Base-by-base conservation (phyloP, 2,888 invertebrate genomes). In the Sicus ferrugineus region DNA sequence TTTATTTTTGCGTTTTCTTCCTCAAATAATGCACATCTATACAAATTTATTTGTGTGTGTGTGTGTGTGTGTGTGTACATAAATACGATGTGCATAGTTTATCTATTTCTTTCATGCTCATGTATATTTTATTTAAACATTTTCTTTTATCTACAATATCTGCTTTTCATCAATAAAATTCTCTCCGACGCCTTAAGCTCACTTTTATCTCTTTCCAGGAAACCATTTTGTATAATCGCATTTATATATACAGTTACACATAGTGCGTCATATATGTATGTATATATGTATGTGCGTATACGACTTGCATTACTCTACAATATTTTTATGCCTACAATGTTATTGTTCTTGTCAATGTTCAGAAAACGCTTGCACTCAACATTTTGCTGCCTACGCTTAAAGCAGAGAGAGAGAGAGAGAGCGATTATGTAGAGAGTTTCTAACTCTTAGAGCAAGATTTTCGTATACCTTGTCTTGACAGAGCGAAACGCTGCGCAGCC, bases 91-190 rank as follows among this genome's bases (percentile, higher is more conserved):
- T 42, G n/a, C 42, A 9, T 42, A 42, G 4, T 42, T 9, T 78
- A 78, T 79, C 76, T 79, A 75, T 79, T 73, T 52, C 11, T 46
- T 46, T 5, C 14, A 19, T 68, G 62, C 9, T 52, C 38, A 26
- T 68, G 68, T 63, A 68, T 54, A 63, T 68, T 63, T 68, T n/a
- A 63, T 63, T 59, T 64, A 46, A 46, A 52, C 31, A 38, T 14
- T 67, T 67, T 26, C 50, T 19, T 50, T 67, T 67, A 58, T 16
- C 58, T 56, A 56, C 30, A 73, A 75, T 72, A 70, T 75, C 73
- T 78, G 74, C 72, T 72, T 76, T 19, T 42, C 21, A 59, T 19
- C 58, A 50, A 61, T 63, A 59, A 52, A 62, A 28, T 31, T 56
- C n/a, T 28, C 21, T 61, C n/a, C n/a, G 16, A 23, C 3, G 23